A percentile compares a stretch with the other conserved stretches of the same genome.
phyloP scores from a whole-genome alignment of 2,797 vertebrate species.

The Rachycentron canadum region DNA sequence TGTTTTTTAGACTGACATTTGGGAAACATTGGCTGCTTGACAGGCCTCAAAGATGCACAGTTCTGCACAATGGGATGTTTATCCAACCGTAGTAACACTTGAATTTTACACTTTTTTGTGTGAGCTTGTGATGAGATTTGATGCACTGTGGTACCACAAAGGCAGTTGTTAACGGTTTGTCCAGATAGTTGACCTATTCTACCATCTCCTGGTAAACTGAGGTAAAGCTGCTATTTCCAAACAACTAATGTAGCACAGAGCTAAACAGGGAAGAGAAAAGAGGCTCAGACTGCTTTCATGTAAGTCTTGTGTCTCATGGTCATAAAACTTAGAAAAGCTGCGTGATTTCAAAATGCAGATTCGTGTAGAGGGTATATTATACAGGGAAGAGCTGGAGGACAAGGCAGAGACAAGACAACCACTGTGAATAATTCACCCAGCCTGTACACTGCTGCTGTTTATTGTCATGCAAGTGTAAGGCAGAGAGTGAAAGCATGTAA shows the following conservation, averaged over 20 bases:
- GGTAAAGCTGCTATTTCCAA: constrained; percentile 9
- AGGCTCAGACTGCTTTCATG: constrained; percentile 26
- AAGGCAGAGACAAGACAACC: neutral
- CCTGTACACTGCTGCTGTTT: constrained; percentile 8
- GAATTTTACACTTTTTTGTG: neutral
- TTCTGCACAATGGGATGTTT: no score
- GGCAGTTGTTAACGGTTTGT: neutral
- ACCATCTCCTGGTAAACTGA: constrained; percentile 56
- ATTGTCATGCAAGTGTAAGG: constrained; percentile 25
- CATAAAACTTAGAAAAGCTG: neutral
- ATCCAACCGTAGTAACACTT: neutral
- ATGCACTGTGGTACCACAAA: neutral
- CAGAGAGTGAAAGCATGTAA: constrained; percentile 23
- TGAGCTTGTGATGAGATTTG: neutral
- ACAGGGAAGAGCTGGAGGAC: neutral
- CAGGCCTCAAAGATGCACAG: neutral
- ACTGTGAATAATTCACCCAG: constrained; percentile 29
- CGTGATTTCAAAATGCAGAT: constrained; percentile 3
- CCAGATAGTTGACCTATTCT: constrained; percentile 9
- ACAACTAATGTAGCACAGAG: neutral
- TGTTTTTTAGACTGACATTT: neutral
- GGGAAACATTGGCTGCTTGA: neutral
- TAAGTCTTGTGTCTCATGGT: neutral
- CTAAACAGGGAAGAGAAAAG: constrained; percentile 38
- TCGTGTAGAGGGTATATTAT: constrained; percentile 2